A percentile compares a stretch with the other conserved stretches of the same genome.
These are phyloP conservation scores for Sciurus carolinensis DNA, from an alignment of 2,797 vertebrate genomes.

Conservation along the genomic window DNA sequence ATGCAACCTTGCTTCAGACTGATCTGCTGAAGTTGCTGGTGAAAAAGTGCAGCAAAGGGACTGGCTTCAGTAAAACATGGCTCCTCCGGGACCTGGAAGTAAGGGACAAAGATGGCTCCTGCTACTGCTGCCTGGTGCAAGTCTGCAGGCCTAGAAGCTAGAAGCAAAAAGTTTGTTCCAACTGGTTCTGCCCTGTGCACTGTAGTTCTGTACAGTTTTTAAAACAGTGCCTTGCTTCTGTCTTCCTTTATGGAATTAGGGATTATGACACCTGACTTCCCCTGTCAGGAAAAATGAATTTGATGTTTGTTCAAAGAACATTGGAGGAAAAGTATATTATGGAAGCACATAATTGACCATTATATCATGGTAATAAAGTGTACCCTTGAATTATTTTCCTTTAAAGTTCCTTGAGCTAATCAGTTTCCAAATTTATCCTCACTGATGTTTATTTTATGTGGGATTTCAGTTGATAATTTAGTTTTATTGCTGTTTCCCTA, in stretches of 20 bases:
- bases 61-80: constrained; percentile 99
- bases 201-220: not conserved
- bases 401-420: constrained; percentile 69
- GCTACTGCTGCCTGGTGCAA: not conserved
- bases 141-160: not conserved
- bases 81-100: constrained; percentile 96
- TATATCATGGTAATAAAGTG: constrained; percentile 57
- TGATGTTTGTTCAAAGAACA: constrained; percentile 63
- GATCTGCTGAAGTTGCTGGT: constrained; percentile 96
- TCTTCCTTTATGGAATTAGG: constrained; percentile 55
- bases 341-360: constrained; percentile 27
- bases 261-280: constrained; percentile 28
- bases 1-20: constrained; percentile 94
- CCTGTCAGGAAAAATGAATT: constrained; percentile 61
- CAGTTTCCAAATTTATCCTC: constrained; percentile 69
- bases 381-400: constrained; percentile 68
- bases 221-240: not conserved
- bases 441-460: constrained; percentile 67
- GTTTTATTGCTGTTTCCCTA: constrained; percentile 44
- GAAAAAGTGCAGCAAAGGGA: constrained; percentile 98
- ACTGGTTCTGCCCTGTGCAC: not conserved
- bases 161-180: not conserved
- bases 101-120: not conserved
- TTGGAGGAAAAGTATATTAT: constrained; percentile 56
- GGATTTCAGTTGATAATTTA: constrained; percentile 68